Percentiles rank a stretch among this genome's conserved stretches.
Evolutionary conservation across 2,888 invertebrate genomes (phyloP).

Genomic region (Desoria tigrina): DNA sequence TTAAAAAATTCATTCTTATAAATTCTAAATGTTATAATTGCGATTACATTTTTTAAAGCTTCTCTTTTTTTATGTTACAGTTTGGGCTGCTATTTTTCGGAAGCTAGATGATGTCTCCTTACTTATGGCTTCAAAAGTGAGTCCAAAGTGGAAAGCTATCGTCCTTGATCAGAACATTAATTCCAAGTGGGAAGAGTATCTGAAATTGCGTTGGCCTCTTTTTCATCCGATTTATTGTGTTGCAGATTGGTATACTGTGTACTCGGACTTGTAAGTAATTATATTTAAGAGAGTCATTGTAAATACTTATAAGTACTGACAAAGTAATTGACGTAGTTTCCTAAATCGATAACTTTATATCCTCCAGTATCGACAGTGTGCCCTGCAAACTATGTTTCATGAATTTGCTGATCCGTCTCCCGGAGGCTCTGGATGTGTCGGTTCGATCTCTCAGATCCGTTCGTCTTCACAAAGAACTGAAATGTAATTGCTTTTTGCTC

Average conservation of each 20-base stretch:
- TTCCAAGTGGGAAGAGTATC: conserved; percentile 77
- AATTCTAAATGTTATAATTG: neutral
- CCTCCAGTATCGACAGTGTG: conserved; percentile 72
- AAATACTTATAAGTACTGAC: too few relatives aligned
- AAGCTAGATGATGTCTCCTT: conserved; percentile 89
- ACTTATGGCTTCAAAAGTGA: conserved; percentile 84
- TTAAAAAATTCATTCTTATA: too few relatives aligned
- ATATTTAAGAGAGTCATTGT: too few relatives aligned
- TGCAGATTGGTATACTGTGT: conserved; percentile 59
- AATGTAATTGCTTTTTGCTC: conserved; percentile 40
- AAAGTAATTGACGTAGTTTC: neutral
- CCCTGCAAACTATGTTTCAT: conserved; percentile 80
- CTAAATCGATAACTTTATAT: neutral
- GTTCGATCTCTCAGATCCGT: conserved; percentile 43
- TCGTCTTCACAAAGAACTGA: conserved; percentile 50
- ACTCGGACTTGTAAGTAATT: conserved; percentile 62
- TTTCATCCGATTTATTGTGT: conserved; percentile 72
- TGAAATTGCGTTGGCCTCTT: conserved; percentile 80
- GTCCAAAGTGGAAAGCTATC: conserved; percentile 79
- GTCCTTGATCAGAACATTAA: conserved; percentile 75
- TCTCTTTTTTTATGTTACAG: conserved; percentile 61
- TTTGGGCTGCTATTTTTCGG: conserved; percentile 82
- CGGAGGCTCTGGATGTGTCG: conserved; percentile 23
- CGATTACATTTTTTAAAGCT: neutral
- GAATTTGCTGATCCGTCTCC: conserved; percentile 41